phyloP scores from a whole-genome alignment of 2,113 vertebrate genomes.

The Marcusenius ussheri region DNA sequence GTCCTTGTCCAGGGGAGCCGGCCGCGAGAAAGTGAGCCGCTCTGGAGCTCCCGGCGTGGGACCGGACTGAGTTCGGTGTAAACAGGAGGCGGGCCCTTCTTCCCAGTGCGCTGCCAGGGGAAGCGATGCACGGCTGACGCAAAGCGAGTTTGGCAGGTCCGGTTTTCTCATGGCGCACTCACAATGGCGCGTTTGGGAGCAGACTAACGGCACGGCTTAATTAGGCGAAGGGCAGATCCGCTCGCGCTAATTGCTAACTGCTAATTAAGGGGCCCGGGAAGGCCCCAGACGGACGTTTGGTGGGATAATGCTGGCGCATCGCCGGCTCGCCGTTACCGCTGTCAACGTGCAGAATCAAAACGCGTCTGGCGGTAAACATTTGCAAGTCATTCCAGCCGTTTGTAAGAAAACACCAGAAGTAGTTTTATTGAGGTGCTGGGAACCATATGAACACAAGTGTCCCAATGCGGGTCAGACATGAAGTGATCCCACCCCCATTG shows the following conservation, averaged over 20 bases:
- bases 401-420: background rate
- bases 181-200: slow-evolving; percentile 85
- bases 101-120: slow-evolving; percentile 41
- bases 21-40: too few species aligned
- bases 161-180: slow-evolving; percentile 86
- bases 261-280: slow-evolving; percentile 87
- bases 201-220: slow-evolving; percentile 94
- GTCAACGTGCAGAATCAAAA: background rate
- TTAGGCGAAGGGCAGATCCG: slow-evolving; percentile 98
- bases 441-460: background rate
- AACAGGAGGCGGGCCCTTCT: slow-evolving; percentile 37
- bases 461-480: background rate
- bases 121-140: slow-evolving; percentile 67
- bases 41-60: background rate
- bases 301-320: slow-evolving; percentile 65
- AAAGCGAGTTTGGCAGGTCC: slow-evolving; percentile 78
- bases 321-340: slow-evolving; percentile 28
- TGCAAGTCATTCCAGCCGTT: background rate
- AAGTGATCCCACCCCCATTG: background rate
- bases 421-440: background rate
- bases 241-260: slow-evolving; percentile 99
- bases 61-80: background rate
- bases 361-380: background rate
- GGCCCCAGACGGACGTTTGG: slow-evolving; percentile 84
- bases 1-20: background rate